Evolutionary conservation across 2,888 invertebrate genomes (phyloP).

Genomic region (Fragum whitleyi): DNA sequence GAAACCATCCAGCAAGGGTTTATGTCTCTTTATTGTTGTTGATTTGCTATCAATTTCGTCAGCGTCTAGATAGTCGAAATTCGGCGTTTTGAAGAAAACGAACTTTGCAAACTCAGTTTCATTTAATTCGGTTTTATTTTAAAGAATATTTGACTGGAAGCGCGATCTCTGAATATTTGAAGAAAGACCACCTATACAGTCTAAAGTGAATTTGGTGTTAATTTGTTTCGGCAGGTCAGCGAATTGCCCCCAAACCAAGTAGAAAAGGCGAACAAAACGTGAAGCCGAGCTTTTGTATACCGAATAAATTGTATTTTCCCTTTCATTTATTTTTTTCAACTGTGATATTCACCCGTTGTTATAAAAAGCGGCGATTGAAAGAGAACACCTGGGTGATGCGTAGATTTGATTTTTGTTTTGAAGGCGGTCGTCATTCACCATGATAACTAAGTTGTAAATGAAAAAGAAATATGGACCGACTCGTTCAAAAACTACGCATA

Average conservation of each 20-base stretch:
- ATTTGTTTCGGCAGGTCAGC: conserved; percentile 50
- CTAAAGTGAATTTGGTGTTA: conserved; percentile 33
- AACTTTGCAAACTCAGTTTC: no score
- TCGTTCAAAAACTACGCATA: background rate
- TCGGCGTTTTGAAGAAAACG: no score
- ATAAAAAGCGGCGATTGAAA: conserved; percentile 23
- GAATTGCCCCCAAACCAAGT: conserved; percentile 22
- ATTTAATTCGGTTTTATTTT: no score
- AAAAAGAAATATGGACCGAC: conserved; percentile 20
- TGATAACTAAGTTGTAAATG: conserved; percentile 20
- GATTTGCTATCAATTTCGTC: no score
- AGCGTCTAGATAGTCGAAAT: no score
- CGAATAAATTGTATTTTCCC: conserved; percentile 66
- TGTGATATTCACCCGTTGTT: conserved; percentile 43
- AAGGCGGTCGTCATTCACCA: background rate
- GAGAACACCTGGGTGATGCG: conserved; percentile 53
- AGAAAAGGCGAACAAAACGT: conserved; percentile 41
- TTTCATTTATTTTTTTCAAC: conserved; percentile 64
- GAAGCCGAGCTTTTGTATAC: conserved; percentile 19
- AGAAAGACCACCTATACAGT: conserved; percentile 54
- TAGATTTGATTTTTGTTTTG: conserved; percentile 27
- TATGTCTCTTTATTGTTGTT: no score
- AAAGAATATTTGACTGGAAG: background rate
- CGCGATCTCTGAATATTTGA: background rate
- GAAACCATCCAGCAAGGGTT: no score